phyloP scores from a whole-genome alignment of 1,140 invertebrate species.

The Apis dorsata region DNA sequence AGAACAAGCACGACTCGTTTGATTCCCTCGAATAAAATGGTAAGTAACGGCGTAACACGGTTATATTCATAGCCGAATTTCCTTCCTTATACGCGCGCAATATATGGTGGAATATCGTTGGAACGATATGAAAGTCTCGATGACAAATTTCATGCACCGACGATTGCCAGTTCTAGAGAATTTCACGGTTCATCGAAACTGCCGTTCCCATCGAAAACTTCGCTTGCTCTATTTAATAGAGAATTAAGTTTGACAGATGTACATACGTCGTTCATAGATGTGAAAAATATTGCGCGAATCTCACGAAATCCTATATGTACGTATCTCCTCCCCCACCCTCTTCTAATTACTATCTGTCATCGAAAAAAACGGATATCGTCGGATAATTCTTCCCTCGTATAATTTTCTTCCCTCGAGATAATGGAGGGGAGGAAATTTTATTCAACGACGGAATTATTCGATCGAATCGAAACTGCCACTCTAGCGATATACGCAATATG shows the following conservation, averaged over 20 bases:
- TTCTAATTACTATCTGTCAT: neutral
- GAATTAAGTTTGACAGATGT: slow-evolving; percentile 56
- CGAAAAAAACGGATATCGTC: no score
- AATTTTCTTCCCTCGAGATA: no score
- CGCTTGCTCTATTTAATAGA: slow-evolving; percentile 55
- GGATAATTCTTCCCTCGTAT: no score
- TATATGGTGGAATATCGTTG: slow-evolving; percentile 51
- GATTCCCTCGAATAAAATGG: neutral
- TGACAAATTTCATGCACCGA: slow-evolving; percentile 68
- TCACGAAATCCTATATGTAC: neutral
- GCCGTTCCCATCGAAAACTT: slow-evolving; percentile 49
- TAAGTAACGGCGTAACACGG: neutral
- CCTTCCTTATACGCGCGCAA: slow-evolving; percentile 32
- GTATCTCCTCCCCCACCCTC: no score
- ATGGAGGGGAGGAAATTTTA: no score
- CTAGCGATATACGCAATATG: neutral
- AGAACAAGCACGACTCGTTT: neutral
- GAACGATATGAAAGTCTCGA: slow-evolving; percentile 58
- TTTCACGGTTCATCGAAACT: slow-evolving; percentile 67
- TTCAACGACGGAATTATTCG: no score
- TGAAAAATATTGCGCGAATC: neutral
- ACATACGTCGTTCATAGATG: slow-evolving; percentile 19
- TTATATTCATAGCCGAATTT: slow-evolving; percentile 41
- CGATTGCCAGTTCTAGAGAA: slow-evolving; percentile 59
- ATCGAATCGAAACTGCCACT: neutral